Evolutionary conservation across 2,888 invertebrate species (phyloP).

Genomic region (Argynnis bischoffii): DNA sequence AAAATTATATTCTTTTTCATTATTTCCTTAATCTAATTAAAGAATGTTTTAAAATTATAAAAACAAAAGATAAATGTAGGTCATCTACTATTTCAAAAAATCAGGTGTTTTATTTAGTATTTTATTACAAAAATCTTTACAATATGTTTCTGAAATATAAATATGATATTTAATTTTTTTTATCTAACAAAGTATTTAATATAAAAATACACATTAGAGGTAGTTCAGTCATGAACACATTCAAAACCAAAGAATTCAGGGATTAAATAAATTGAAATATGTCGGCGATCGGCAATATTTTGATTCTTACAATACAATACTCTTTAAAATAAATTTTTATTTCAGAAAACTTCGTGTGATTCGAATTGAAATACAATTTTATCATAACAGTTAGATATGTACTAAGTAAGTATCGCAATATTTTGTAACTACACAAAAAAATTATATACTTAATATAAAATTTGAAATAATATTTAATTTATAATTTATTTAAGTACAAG

Average conservation of each 20-base stretch:
- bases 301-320: background rate
- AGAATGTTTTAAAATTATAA: background rate
- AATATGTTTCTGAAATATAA: too few species aligned
- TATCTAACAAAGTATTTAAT: background rate
- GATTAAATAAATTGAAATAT: background rate
- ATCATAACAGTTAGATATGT: slow-evolving; percentile 13
- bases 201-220: background rate
- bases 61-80: slow-evolving; percentile 35
- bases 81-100: slow-evolving; percentile 32
- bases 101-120: slow-evolving; percentile 6
- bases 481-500: slow-evolving; percentile 40
- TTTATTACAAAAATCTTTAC: background rate
- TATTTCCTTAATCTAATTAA: background rate
- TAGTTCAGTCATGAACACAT: background rate
- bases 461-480: slow-evolving; percentile 17
- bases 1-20: background rate
- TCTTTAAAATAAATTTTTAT: slow-evolving; percentile 3
- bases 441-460: slow-evolving; percentile 6
- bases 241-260: slow-evolving; percentile 1
- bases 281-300: background rate
- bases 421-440: slow-evolving; percentile 28
- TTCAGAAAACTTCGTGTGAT: slow-evolving; percentile 4
- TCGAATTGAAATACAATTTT: slow-evolving; percentile 13
- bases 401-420: slow-evolving; percentile 22
- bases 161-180: background rate